Base-by-base conservation (phyloP, 2,797 vertebrate species). In the Diplodus puntazzo region DNA sequence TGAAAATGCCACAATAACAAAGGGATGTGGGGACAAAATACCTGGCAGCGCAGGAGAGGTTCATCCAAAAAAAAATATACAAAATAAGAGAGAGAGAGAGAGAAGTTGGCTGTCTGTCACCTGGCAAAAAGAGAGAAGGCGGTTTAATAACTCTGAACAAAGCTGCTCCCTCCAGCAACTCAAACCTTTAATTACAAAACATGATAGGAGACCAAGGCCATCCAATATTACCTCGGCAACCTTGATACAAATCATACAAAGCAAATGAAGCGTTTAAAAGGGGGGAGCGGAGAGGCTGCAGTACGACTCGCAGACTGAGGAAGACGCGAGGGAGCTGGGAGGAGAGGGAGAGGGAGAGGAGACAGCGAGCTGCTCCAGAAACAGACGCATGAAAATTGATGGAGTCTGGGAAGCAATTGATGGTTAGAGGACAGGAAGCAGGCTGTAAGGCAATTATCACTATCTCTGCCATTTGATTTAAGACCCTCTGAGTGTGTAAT, bases 341-440 rank as follows among this genome's bases (percentile, higher is more conserved):
- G 34, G 34, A 39, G 34, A 39, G 34, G 34, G 34, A 39, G 34
- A 39, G 34, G 64, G 57, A 73, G 79, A 83, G 63, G 54, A 10
- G 74, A 73, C 43, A 10, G 57, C 7, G 63, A 80, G 72, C 66
- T 64, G 75, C 83, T 86, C 72, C 53, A 77, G 79, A 86, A 86
- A 77, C 80, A 70, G 83, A 59, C 74, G 11, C 82, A 79, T 80
- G 86, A 88, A 94, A 94, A 95, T 92, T 89, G 91, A 95, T 94
- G 85, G 87, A 86, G 90, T 92, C 88, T 87, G 66, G 79, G 84
- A 87, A 82, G 84, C 88, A 92, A 91, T 91, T 94, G 92, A 94
- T 92, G 87, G 88, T 92, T 91, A 80, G 88, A 94, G 88, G 92
- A 95, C 92, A 95, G 91, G 92, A 94, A 94, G 92, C 92, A 87